Percentiles rank a stretch among this genome's conserved stretches.
Evolutionary conservation across 2,797 vertebrate species (phyloP).

Genomic region (Scolopax bukidnonensis): DNA sequence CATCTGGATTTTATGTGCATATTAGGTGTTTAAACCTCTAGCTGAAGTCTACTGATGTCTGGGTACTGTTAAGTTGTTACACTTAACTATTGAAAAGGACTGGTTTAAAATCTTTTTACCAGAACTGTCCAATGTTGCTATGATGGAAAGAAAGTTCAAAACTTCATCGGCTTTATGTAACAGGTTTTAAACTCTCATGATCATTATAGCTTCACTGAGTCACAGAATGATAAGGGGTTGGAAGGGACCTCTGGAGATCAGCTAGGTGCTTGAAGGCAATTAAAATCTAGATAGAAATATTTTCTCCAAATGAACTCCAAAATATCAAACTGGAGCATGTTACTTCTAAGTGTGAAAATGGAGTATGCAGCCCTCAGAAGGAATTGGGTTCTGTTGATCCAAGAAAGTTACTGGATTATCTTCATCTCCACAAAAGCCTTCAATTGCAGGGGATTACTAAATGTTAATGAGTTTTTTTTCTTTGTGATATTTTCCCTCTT

Average conservation of each 20-base stretch:
- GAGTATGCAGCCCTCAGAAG: background rate
- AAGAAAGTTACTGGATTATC: background rate
- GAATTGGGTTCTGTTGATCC: background rate
- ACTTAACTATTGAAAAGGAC: background rate
- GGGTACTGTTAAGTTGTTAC: background rate
- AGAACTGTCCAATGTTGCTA: background rate
- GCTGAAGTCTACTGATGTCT: background rate
- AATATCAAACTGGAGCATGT: background rate
- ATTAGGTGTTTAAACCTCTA: background rate
- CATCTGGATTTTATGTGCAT: fast-evolving
- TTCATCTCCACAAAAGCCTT: background rate
- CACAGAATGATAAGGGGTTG: no score
- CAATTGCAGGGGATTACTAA: background rate
- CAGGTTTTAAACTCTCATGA: background rate
- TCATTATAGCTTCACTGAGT: background rate
- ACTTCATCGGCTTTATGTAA: background rate
- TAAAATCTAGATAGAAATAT: background rate
- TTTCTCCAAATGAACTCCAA: background rate
- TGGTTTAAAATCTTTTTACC: background rate
- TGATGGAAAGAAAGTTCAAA: background rate
- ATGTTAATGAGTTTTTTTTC: background rate
- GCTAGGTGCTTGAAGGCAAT: background rate
- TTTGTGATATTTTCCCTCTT: background rate
- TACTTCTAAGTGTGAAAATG: background rate
- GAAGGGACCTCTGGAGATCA: no score